Base-by-base conservation (phyloP, 2,888 invertebrate genomes). In the Tachina grossa region DNA sequence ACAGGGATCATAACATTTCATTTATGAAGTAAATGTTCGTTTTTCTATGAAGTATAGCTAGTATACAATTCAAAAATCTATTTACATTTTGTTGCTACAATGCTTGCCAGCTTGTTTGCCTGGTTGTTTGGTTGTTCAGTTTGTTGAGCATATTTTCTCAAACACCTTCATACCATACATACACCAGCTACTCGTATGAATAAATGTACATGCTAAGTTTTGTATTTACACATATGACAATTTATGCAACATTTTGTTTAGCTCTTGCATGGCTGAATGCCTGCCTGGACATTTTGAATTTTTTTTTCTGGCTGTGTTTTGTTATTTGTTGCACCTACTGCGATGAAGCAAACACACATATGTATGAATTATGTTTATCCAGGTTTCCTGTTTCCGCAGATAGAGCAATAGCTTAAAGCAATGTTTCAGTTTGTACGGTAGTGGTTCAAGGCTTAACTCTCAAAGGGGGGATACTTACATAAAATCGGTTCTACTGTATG, bases 41-140 rank as follows among this genome's bases (percentile, higher is more conserved):
- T 45, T 57, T 71, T 19, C 14, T 59, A 53, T 51, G n/a, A 31
- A 43, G 13, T 14, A 79, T 5, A 31, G n/a, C n/a, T n/a, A n/a
- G 82, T 85, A 72, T 45, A 85, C 83, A 85, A 85, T 76, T 85
- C 79, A 83, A 83, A 81, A 75, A 83, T 80, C 72, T 72, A 83
- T 83, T 85, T 83, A 83, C 76, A 51, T 79, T 81, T 68, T 78
- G 49, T 65, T 63, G 39, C 41, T 61, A 41, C 71, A 49, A 63
- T 39, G 14, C 43, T 19, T 31, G n/a, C 10, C n/a, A 1, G 49
- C 6, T 31, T 41, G 39, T 59, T 39, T 57, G 49, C 14, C 8
- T 63, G 49, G 49, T 31, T 61, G 41, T 53, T n/a, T 51, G 45
- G 55, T 31, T 79, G 69, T 53, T 63, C 51, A 57, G 69, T 59